phyloP scores from a whole-genome alignment of 2,797 vertebrate species.

The Urophycis tenuis region DNA sequence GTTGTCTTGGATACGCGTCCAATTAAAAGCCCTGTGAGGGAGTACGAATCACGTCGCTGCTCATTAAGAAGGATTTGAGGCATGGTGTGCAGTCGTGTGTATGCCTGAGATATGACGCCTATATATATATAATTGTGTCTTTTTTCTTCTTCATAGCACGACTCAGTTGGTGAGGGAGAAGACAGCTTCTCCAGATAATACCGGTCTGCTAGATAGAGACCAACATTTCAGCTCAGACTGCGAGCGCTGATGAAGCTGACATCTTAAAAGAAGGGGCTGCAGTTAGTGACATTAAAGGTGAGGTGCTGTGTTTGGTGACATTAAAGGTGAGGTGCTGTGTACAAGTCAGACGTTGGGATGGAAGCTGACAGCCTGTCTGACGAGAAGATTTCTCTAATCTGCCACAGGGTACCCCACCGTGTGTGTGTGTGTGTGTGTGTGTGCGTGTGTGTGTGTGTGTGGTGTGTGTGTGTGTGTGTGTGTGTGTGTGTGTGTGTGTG shows the following conservation, averaged over 20 bases:
- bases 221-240: background rate
- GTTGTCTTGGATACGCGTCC: slow-evolving; percentile 47
- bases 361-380: slow-evolving; percentile 42
- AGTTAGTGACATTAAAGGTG: background rate
- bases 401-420: background rate
- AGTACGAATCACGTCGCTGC: slow-evolving; percentile 43
- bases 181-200: slow-evolving; percentile 18
- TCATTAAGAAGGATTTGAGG: slow-evolving; percentile 57
- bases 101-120: background rate
- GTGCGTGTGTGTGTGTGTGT: background rate
- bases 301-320: slow-evolving; percentile 32
- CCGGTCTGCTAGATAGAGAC: no score
- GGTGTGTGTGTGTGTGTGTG: background rate
- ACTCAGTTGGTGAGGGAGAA: slow-evolving; percentile 56
- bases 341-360: slow-evolving; percentile 37
- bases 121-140: background rate
- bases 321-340: slow-evolving; percentile 35
- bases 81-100: background rate
- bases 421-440: slow-evolving; percentile 14
- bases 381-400: slow-evolving; percentile 32
- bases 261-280: background rate
- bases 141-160: slow-evolving; percentile 60
- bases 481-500: background rate
- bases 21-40: slow-evolving; percentile 59
- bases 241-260: background rate